Percentiles rank a stretch among this genome's conserved stretches.
Evolutionary conservation across 2,888 invertebrate genomes (phyloP).

Genomic region (Sarcophaga caerulescens): DNA sequence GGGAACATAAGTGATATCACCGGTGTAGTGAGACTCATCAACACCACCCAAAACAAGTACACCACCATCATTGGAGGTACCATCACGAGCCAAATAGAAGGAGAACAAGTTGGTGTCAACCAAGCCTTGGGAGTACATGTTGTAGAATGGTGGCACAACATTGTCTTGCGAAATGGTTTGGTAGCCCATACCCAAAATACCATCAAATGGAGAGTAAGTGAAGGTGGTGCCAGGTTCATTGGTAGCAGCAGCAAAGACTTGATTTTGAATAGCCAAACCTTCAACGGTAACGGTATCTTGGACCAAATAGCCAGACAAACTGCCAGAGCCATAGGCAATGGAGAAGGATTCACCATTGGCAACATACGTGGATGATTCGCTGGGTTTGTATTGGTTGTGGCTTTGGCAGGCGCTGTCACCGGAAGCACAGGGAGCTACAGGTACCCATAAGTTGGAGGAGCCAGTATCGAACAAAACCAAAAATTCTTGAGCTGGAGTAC

Average conservation of each 20-base stretch:
- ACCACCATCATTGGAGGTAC: slow-evolving; percentile 87
- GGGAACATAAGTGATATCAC: slow-evolving; percentile 84
- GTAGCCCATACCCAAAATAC: slow-evolving; percentile 97
- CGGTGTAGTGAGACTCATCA: slow-evolving; percentile 92
- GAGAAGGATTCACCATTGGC: slow-evolving; percentile 93
- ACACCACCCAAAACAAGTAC: slow-evolving; percentile 95
- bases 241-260: slow-evolving; percentile 97
- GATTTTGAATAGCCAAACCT: slow-evolving; percentile 86
- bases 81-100: slow-evolving; percentile 92
- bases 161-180: slow-evolving; percentile 92
- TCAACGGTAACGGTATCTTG: slow-evolving; percentile 90
- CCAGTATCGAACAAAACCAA: slow-evolving; percentile 95
- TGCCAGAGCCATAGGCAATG: slow-evolving; percentile 97
- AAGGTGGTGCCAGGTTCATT: slow-evolving; percentile 96
- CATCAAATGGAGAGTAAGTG: slow-evolving; percentile 98
- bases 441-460: slow-evolving; percentile 99
- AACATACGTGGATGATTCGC: slow-evolving; percentile 89
- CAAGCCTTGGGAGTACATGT: slow-evolving; percentile 90
- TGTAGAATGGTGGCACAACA: slow-evolving; percentile 94
- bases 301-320: slow-evolving; percentile 96
- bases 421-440: slow-evolving; percentile 95
- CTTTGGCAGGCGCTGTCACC: slow-evolving; percentile 95
- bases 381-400: slow-evolving; percentile 97
- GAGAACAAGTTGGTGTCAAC: slow-evolving; percentile 90
- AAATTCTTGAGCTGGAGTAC: slow-evolving; percentile 94